A percentile compares a stretch with the other conserved stretches of the same genome.
Conservation (phyloP, 2,797 vertebrate genomes). For the Sebastes aleutianus region DNA sequence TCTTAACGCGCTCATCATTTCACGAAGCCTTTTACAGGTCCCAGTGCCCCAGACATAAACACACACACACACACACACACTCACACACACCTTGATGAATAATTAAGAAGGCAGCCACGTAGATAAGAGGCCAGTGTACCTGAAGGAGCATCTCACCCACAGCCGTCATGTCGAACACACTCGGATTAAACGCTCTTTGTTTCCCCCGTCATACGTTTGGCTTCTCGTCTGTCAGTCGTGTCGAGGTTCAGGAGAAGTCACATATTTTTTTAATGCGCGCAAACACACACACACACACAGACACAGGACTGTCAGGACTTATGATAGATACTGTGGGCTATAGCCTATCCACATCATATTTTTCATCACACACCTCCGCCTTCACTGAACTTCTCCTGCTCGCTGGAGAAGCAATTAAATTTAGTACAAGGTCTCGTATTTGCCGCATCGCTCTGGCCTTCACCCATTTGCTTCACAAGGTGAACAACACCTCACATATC, state of each 20-base stretch:
- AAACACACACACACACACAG: background rate
- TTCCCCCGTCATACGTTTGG: constrained; percentile 30
- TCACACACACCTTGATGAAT: constrained; percentile 68
- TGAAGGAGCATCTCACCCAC: constrained; percentile 54
- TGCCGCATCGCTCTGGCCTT: no score
- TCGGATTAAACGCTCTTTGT: constrained; percentile 58
- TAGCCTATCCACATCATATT: no score
- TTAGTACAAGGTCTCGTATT: no score
- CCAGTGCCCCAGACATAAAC: constrained; percentile 40
- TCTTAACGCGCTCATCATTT: constrained; percentile 62
- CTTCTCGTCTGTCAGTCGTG: constrained; percentile 32
- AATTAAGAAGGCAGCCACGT: constrained; percentile 67
- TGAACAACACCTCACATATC: no score
- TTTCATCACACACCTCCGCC: no score
- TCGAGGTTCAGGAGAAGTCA: constrained; percentile 11
- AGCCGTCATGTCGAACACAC: constrained; percentile 50
- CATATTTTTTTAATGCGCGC: background rate
- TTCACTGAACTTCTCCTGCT: no score
- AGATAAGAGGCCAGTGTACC: constrained; percentile 63
- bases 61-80: background rate
- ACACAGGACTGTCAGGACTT: no score
- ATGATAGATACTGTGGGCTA: no score
- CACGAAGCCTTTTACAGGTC: constrained; percentile 46
- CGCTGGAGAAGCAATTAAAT: no score
- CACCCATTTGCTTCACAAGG: no score